Evolutionary conservation across 1,140 invertebrate species (phyloP).

Genomic region (Halictus rubicundus): DNA sequence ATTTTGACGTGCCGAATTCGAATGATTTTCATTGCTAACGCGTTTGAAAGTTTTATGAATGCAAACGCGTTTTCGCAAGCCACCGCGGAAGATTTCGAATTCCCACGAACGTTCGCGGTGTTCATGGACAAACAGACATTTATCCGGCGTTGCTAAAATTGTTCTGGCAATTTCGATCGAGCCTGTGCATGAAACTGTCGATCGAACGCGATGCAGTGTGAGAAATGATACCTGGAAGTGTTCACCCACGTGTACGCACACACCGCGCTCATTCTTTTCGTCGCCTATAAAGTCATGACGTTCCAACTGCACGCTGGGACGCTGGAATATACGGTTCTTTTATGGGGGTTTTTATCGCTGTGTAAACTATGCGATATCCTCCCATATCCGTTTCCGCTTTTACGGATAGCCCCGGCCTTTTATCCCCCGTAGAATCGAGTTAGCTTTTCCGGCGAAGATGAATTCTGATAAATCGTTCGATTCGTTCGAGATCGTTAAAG

Average conservation of each 20-base stretch:
- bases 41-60: too few species aligned
- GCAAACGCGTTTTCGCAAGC: background rate
- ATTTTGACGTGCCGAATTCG: too few species aligned
- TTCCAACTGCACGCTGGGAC: slow-evolving; percentile 44
- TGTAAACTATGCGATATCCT: slow-evolving; percentile 72
- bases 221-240: background rate
- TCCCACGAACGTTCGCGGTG: background rate
- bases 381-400: slow-evolving; percentile 69
- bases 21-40: too few species aligned
- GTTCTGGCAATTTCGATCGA: background rate
- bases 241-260: slow-evolving; percentile 5
- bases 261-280: slow-evolving; percentile 44
- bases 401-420: slow-evolving; percentile 55
- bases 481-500: slow-evolving; percentile 58
- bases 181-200: background rate
- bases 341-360: slow-evolving; percentile 75
- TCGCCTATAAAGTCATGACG: slow-evolving; percentile 69
- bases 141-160: background rate
- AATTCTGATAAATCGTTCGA: slow-evolving; percentile 71
- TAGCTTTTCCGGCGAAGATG: slow-evolving; percentile 61
- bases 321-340: slow-evolving; percentile 71
- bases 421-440: slow-evolving; percentile 58
- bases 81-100: background rate
- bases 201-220: slow-evolving; percentile 9
- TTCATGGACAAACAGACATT: background rate